Percentiles rank a stretch among this genome's conserved stretches.
phyloP scores from a whole-genome alignment of 1,140 invertebrate genomes.

The Rhagoletis zephyria region DNA sequence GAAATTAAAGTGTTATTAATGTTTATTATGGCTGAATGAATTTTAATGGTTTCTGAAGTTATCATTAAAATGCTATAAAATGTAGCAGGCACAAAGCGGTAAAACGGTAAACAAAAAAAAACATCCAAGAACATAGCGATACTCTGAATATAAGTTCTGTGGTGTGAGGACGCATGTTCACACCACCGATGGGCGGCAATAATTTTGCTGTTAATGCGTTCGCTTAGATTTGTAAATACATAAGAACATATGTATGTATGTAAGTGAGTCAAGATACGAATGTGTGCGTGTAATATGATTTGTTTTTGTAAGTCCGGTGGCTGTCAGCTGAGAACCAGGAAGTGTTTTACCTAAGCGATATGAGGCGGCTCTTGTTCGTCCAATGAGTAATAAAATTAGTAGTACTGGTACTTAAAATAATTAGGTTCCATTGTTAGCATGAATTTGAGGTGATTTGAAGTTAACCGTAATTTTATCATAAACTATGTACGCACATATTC shows the following conservation, averaged over 20 bases:
- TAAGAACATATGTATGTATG: not conserved
- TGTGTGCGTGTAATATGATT: not conserved
- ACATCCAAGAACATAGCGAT: not conserved
- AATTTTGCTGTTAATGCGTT: not conserved
- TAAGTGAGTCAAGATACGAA: not conserved
- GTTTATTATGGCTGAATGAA: conserved; percentile 52
- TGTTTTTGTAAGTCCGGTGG: not conserved
- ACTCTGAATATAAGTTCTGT: not conserved
- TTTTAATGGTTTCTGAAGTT: conserved; percentile 49
- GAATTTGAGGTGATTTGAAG: no score
- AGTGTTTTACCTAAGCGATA: conserved; percentile 17
- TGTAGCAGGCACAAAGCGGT: not conserved
- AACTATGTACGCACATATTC: no score
- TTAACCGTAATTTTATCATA: no score
- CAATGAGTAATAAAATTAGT: conserved; percentile 11
- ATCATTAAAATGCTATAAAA: conserved; percentile 50
- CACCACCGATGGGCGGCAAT: not conserved
- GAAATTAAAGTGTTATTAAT: conserved; percentile 52
- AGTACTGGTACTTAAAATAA: conserved; percentile 29
- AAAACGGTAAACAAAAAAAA: not conserved
- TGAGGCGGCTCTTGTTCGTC: not conserved
- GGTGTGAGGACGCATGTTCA: not conserved
- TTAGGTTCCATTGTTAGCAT: conserved; percentile 17
- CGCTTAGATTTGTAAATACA: not conserved
- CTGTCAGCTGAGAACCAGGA: conserved; percentile 34